Conservation (phyloP, 2,888 invertebrate genomes). For the Uloborus plumipes region DNA sequence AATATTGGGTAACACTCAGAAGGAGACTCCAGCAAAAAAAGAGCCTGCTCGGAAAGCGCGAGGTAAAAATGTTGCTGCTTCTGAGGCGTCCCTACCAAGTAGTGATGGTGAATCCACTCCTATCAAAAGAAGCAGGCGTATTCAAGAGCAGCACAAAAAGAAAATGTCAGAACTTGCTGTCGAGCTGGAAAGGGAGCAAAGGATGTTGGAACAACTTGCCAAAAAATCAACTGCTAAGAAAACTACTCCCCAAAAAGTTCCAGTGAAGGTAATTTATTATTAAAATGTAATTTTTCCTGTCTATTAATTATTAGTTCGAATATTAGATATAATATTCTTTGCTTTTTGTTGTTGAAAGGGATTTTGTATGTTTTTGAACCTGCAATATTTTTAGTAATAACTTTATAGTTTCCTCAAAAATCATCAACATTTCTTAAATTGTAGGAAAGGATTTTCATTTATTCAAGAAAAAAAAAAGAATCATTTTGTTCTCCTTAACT, state of each 20-base stretch:
- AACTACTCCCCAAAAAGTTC: slow-evolving; percentile 13
- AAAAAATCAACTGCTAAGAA: slow-evolving; percentile 42
- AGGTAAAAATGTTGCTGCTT: slow-evolving; percentile 63
- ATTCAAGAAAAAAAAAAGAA: too few species aligned
- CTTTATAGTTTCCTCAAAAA: too few species aligned
- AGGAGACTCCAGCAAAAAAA: slow-evolving; percentile 15
- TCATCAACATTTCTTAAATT: too few species aligned
- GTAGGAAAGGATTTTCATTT: too few species aligned
- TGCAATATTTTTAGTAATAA: too few species aligned
- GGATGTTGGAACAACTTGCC: slow-evolving; percentile 65
- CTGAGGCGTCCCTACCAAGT: slow-evolving; percentile 60
- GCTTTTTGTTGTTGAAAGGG: too few species aligned
- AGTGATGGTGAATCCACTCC: slow-evolving; percentile 67
- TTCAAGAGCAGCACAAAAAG: slow-evolving; percentile 73
- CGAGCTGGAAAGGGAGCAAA: slow-evolving; percentile 65
- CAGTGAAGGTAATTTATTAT: slow-evolving; percentile 20
- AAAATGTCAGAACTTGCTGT: slow-evolving; percentile 65
- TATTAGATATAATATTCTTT: too few species aligned
- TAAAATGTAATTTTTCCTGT: too few species aligned
- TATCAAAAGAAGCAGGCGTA: slow-evolving; percentile 75
- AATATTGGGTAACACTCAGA: slow-evolving; percentile 43
- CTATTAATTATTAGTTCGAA: too few species aligned
- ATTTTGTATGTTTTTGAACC: too few species aligned
- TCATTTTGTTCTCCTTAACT: too few species aligned
- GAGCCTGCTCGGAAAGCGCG: slow-evolving; percentile 30